Evolutionary conservation across 2,797 vertebrate species (phyloP).

Genomic region (Enoplosus armatus): DNA sequence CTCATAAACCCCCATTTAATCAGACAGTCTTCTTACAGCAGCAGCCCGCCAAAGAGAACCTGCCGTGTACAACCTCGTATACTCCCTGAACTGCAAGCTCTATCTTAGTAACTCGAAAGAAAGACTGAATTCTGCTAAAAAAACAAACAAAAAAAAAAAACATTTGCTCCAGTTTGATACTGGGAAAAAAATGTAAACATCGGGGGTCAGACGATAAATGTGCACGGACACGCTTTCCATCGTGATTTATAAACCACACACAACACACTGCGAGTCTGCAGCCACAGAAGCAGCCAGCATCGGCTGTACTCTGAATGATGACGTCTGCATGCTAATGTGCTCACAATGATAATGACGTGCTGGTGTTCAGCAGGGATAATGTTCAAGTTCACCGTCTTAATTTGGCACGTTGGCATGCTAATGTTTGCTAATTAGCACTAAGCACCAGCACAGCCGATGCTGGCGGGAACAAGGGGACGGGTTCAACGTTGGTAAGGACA

Average conservation of each 20-base stretch:
- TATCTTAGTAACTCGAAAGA: not conserved
- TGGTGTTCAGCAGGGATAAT: not conserved
- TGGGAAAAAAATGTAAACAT: not conserved
- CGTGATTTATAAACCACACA: too few species aligned
- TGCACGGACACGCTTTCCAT: not conserved
- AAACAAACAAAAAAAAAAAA: not conserved
- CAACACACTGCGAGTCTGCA: too few species aligned
- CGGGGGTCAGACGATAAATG: not conserved
- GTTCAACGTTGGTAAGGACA: too few species aligned
- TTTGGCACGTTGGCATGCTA: not conserved
- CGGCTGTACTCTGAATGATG: too few species aligned
- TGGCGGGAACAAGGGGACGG: too few species aligned
- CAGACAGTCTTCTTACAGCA: not conserved
- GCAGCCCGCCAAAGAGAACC: not conserved
- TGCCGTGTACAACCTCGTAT: constrained; percentile 6
- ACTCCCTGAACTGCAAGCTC: not conserved
- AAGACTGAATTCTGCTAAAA: not conserved
- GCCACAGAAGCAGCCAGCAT: too few species aligned
- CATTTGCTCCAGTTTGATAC: not conserved
- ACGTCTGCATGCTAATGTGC: too few species aligned
- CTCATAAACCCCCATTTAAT: constrained; percentile 31
- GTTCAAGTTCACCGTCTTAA: not conserved
- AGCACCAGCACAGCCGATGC: too few species aligned
- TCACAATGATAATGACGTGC: too few species aligned
- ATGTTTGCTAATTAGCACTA: not conserved